Base-by-base conservation (phyloP, 1,140 invertebrate species). In the Drosophila novamexicana region DNA sequence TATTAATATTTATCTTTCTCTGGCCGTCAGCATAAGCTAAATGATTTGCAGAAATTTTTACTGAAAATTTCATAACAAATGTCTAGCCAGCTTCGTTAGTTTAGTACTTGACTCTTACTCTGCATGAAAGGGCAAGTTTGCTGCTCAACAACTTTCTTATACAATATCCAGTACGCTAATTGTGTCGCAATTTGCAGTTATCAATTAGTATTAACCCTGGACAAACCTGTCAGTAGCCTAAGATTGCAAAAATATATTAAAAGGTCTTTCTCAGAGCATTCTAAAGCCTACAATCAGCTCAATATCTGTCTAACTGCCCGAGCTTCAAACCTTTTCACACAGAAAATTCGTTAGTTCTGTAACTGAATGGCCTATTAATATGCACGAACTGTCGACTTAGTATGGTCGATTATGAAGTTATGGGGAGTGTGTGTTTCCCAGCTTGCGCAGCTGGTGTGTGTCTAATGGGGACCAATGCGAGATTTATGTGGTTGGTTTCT, bases 1-100 rank as follows among this genome's bases (percentile, higher is more conserved):
- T 90, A 89, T 89, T 89, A 90, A 89, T 89, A 89, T 89, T 89
- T 89, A 89, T 84, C 67, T 84, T 72, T 69, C 73, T 75, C 47
- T 72, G 71, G 69, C 72, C 77, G 81, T 70, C 81, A 85, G 71
- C 64, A 77, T 49, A 47, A 77, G 64, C 78, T 47, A 78, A 89
- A 88, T 88, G 84, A 89, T 84, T 88, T 89, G 84, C 84, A 77
- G 73, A 89, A 88, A 88, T 70, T 83, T 65, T 77, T 83, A 82
- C 83, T 89, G 73, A 69, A 89, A 77, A 89, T 80, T 89, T 77
- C 70, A 88, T 84, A 80, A 72, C 59, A 47, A 74, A 72, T 79
- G 77, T 89, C 66, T 54, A 58, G 39, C 49, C 42, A 12, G 49
- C 71, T 70, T 52, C 36, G 66, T 57, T 68, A 18, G 18, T 22